Conservation (phyloP, 2,113 vertebrate genomes). For the Trachemys scripta region DNA sequence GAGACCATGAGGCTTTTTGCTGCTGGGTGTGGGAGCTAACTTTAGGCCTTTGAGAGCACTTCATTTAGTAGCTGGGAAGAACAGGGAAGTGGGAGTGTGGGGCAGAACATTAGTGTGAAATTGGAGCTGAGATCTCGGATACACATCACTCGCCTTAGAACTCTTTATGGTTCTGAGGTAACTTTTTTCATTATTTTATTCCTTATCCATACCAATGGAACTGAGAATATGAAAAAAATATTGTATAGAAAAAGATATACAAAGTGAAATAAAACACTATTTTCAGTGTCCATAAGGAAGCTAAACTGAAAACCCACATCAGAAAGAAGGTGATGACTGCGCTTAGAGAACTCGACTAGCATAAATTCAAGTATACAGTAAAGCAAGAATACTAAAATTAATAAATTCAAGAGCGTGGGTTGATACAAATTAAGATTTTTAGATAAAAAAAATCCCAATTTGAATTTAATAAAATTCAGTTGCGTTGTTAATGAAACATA, state of each 20-base stretch:
- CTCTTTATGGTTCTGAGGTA: neutral
- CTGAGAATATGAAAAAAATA: neutral
- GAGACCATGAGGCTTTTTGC: neutral
- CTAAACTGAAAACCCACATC: neutral
- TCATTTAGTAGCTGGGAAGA: neutral
- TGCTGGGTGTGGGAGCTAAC: neutral
- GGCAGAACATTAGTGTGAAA: neutral
- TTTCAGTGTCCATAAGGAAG: neutral
- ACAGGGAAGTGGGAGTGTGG: neutral
- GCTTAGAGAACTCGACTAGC: neutral
- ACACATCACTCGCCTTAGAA: neutral
- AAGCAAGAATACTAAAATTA: neutral
- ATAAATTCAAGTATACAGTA: neutral
- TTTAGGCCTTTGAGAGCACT: neutral
- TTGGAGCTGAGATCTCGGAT: neutral
- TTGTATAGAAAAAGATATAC: neutral
- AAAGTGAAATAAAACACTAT: neutral
- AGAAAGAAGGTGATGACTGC: neutral
- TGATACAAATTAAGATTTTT: neutral
- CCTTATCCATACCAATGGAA: neutral
- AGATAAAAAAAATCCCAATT: neutral
- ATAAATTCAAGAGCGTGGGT: neutral
- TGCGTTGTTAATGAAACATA: neutral
- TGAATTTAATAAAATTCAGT: neutral
- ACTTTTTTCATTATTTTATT: neutral